These are phyloP conservation scores for Disparrhopalites patrizii DNA, from an alignment of 2,888 invertebrate species.

Conservation along the genomic window DNA sequence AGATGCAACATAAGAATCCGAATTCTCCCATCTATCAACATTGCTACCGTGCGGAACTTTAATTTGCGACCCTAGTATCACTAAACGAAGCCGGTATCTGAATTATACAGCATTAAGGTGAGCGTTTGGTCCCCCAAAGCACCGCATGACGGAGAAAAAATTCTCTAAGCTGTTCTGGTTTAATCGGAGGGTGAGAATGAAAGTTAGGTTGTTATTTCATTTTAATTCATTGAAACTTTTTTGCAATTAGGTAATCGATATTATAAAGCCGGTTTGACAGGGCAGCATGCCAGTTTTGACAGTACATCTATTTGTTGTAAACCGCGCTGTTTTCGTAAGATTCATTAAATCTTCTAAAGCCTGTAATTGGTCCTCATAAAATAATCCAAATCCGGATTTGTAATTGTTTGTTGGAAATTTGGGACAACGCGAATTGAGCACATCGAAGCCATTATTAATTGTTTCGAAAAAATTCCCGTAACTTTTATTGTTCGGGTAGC, in stretches of 20 bases:
- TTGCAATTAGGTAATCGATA: conserved; percentile 9
- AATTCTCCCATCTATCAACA: not conserved
- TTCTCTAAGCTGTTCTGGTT: conserved; percentile 26
- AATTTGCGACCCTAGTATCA: conserved; percentile 20
- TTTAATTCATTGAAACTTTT: conserved; percentile 3
- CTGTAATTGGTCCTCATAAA: not conserved
- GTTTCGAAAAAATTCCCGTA: conserved; percentile 12
- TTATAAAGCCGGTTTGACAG: conserved; percentile 20
- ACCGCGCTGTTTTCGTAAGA: not conserved
- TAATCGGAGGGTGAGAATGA: conserved; percentile 5
- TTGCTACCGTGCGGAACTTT: conserved; percentile 1
- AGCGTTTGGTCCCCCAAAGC: conserved; percentile 13
- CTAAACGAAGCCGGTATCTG: conserved; percentile 18
- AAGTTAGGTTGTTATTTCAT: not conserved
- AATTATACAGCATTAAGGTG: conserved; percentile 17
- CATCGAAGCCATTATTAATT: conserved; percentile 20
- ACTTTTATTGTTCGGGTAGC: not conserved
- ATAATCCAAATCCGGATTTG: conserved; percentile 16
- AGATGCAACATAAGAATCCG: not conserved
- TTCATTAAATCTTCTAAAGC: not conserved
- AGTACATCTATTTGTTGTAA: conserved; percentile 5
- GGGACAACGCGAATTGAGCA: conserved; percentile 3
- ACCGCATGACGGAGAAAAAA: conserved; percentile 22
- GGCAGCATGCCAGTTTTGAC: conserved; percentile 8
- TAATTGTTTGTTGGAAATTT: no score